Base-by-base conservation (phyloP, 2,797 vertebrate species). In the Anomalospiza imberbis region DNA sequence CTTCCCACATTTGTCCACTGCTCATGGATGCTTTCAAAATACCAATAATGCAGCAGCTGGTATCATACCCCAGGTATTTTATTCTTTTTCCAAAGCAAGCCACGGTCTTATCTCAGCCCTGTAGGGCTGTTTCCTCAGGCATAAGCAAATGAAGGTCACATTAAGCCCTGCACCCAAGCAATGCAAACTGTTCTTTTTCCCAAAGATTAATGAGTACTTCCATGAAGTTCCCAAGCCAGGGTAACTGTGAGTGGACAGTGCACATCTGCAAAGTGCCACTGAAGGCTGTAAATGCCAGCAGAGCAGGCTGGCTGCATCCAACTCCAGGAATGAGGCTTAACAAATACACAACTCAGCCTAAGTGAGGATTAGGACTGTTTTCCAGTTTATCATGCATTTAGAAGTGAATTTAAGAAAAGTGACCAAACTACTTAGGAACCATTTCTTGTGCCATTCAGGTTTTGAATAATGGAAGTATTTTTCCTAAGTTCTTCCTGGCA, bases 181-280 rank as follows among this genome's bases (percentile, higher is more conserved):
- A 11, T 45, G 45, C 65, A 83, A 88, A 71, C 51, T 50, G 55
- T 45, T 73, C 31, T 71, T 70, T 76, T 62, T 24, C 25, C 50
- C 5, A 0, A 44, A 77, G 50, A 50, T 74, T 19, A 53, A 21
- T 0, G 0, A 9, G 44, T 24, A 6, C 47, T 57, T 38, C 26
- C 34, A 24, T n/a, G n/a, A n/a, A 25, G 20, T 85, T 88, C 47
- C 58, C 32, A 17, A 6, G 20, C 25, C 50, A 7, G 20, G 26
- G 8, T 63, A 31, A 3, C 18, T 73, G 26, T 53, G 42, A 72
- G 31, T 8, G 62, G 31, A 26, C 60, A 70, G 9, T 29, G 20
- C 29, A 25, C 48, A 48, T 44, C 54, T 76, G n/a, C 61, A 66
- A 50, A 68, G 63, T 26, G 76, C 32, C 57, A 11, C 51, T 36